A percentile compares a stretch with the other conserved stretches of the same genome.
Conservation (phyloP, 2,797 vertebrate species). For the Apodemus agrarius region DNA sequence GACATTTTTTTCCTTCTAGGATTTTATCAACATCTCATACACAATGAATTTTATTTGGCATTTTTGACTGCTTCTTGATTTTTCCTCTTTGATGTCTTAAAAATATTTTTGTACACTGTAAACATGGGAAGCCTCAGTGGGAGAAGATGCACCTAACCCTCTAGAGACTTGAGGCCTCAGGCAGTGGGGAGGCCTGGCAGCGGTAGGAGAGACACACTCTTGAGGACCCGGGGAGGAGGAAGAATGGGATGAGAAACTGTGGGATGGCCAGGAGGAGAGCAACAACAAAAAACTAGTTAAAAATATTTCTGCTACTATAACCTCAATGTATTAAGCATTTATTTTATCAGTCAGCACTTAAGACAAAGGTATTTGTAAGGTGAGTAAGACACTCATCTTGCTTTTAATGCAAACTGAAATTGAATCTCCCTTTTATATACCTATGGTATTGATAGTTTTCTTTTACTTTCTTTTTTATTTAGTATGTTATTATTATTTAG, state of each 20-base stretch:
- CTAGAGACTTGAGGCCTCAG: background rate
- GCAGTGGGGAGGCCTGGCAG: background rate
- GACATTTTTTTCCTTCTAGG: background rate
- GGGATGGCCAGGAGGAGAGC: background rate
- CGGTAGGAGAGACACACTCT: background rate
- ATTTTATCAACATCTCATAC: background rate
- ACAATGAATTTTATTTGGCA: background rate
- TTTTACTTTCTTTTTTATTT: background rate
- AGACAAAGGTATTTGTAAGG: conserved; percentile 3
- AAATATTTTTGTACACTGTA: background rate
- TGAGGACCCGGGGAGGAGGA: background rate
- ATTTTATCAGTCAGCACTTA: background rate
- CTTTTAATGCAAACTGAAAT: conserved; percentile 29
- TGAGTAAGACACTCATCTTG: background rate
- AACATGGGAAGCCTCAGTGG: background rate
- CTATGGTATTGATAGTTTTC: background rate
- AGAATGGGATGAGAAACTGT: background rate
- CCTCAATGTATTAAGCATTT: background rate
- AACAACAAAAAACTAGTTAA: background rate
- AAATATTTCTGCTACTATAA: background rate
- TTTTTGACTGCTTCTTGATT: background rate
- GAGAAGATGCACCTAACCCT: background rate
- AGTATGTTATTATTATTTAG: background rate
- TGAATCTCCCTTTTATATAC: background rate
- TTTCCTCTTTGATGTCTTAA: background rate